A percentile compares a stretch with the other conserved stretches of the same genome.
Conservation (phyloP, 2,797 vertebrate species). For the Mustela erminea region DNA sequence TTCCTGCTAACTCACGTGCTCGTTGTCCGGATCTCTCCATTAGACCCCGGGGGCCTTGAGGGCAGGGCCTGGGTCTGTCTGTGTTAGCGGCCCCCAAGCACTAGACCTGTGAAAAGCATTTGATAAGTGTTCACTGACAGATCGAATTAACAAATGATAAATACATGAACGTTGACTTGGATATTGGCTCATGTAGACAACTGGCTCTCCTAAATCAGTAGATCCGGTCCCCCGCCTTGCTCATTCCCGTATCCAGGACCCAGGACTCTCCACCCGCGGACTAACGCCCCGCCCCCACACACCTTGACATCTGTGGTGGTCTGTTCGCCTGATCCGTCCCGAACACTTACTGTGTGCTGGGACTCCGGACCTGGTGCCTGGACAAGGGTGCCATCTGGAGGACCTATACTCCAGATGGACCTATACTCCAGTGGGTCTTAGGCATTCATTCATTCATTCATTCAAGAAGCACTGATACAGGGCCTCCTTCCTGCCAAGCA, state of each 20-base stretch:
- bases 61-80: neutral
- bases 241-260: neutral
- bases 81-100: accelerated
- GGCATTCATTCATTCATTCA: neutral
- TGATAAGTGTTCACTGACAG: neutral
- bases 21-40: neutral
- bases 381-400: neutral
- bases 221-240: neutral
- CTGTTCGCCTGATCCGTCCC: neutral
- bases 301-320: neutral
- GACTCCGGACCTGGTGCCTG: neutral
- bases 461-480: neutral
- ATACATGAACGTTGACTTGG: neutral
- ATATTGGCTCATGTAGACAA: neutral
- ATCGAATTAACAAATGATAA: neutral
- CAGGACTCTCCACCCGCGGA: neutral
- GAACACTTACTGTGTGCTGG: neutral
- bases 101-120: neutral
- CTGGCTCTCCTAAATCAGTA: neutral
- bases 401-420: too few relatives aligned
- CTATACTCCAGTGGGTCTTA: neutral
- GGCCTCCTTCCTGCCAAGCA: neutral
- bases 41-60: neutral
- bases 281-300: neutral
- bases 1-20: neutral